Percentiles rank a stretch among this genome's conserved stretches.
phyloP scores from a whole-genome alignment of 2,797 vertebrate species.

The Potorous gilbertii region DNA sequence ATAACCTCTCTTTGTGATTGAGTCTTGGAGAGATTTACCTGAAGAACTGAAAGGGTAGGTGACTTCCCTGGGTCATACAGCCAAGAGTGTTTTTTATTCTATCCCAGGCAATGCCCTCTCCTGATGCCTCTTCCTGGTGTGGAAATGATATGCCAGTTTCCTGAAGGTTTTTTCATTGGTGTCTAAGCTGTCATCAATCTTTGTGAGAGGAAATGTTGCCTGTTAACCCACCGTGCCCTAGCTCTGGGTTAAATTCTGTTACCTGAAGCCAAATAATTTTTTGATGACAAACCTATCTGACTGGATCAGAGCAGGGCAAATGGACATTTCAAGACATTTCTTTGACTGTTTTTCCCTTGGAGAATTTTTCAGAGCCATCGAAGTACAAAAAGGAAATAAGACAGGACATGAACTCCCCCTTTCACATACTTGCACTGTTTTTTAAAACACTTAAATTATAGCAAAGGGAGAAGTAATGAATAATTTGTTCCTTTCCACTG shows the following conservation, averaged over 20 bases:
- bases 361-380: background rate
- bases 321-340: background rate
- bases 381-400: background rate
- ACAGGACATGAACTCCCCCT: background rate
- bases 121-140: background rate
- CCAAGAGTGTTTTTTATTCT: background rate
- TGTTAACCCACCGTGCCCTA: background rate
- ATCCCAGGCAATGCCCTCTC: background rate
- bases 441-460: background rate
- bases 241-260: background rate
- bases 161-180: background rate
- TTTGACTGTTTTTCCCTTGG: background rate
- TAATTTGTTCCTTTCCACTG: background rate
- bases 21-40: background rate
- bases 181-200: background rate
- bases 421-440: background rate
- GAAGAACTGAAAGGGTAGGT: background rate
- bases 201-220: background rate
- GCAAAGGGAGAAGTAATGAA: background rate
- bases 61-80: background rate
- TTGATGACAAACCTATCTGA: background rate
- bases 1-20: background rate
- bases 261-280: background rate
- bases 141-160: background rate
- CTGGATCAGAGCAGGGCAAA: background rate